phyloP scores from a whole-genome alignment of 2,888 invertebrate genomes.

The Sarcophaga rosellei region DNA sequence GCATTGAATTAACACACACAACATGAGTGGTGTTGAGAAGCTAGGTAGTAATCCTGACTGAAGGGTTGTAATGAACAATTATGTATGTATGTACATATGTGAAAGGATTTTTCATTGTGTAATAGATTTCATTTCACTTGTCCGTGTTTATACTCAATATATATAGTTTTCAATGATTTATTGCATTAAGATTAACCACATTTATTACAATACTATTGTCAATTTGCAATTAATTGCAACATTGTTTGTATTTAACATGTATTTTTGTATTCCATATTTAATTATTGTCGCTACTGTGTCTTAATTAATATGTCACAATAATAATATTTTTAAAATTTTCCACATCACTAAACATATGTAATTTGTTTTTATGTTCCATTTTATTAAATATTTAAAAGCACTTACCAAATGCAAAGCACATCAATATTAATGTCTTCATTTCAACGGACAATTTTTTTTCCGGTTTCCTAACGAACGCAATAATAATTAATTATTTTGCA shows the following conservation, averaged over 20 bases:
- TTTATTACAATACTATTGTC: too few species aligned
- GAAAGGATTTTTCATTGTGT: too few species aligned
- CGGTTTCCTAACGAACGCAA: background rate
- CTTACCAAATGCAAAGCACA: constrained; percentile 65
- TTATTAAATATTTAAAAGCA: constrained; percentile 11
- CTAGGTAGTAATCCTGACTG: too few species aligned
- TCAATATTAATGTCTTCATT: constrained; percentile 63
- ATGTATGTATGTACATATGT: too few species aligned
- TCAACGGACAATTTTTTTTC: background rate
- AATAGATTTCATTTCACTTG: too few species aligned
- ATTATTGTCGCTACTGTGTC: background rate
- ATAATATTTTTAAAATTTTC: constrained; percentile 1
- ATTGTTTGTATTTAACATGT: background rate
- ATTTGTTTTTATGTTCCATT: constrained; percentile 19
- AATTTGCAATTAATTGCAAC: too few species aligned
- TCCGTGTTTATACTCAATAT: too few species aligned
- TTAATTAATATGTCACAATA: constrained; percentile 3
- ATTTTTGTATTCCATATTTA: background rate
- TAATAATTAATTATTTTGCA: constrained; percentile 5
- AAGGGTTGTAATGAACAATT: too few species aligned
- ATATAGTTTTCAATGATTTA: too few species aligned
- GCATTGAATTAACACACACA: too few species aligned
- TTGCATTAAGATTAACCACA: too few species aligned
- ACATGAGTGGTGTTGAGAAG: too few species aligned
- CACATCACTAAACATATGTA: constrained; percentile 21